These are phyloP conservation scores for Lissonota sp. DNA, from an alignment of 2,888 invertebrate species.

Conservation along the genomic window DNA sequence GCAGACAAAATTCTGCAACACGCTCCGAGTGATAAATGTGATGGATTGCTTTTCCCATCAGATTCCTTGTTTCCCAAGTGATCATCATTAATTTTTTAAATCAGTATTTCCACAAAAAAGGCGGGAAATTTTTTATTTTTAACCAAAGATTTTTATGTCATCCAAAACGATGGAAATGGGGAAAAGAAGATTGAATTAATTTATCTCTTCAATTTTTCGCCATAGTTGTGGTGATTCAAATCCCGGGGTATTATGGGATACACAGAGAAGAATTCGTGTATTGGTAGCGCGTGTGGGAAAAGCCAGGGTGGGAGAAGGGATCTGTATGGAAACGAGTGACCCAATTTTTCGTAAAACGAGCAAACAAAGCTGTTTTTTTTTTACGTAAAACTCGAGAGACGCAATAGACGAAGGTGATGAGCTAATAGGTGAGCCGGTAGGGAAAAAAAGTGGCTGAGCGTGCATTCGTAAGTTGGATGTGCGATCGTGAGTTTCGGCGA, in stretches of 20 bases:
- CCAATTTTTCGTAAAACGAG: constrained; percentile 61
- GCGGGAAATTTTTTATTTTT: too few relatives aligned
- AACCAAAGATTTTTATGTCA: too few relatives aligned
- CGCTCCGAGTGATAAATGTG: constrained; percentile 5
- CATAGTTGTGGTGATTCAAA: too few relatives aligned
- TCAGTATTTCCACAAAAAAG: too few relatives aligned
- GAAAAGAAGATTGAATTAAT: too few relatives aligned
- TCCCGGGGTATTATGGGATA: too few relatives aligned
- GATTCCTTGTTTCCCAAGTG: too few relatives aligned
- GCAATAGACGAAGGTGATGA: not conserved
- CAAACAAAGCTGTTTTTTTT: constrained; percentile 64
- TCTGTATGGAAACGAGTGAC: constrained; percentile 53
- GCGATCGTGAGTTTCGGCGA: constrained; percentile 30
- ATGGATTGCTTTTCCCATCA: not conserved
- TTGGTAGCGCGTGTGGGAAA: constrained; percentile 6
- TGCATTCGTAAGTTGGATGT: constrained; percentile 35
- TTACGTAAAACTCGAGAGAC: constrained; percentile 54
- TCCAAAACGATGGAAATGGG: too few relatives aligned
- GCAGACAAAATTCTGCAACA: not conserved
- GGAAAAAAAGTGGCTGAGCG: constrained; percentile 16
- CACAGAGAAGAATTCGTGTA: not conserved
- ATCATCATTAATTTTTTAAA: too few relatives aligned
- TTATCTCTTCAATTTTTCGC: too few relatives aligned
- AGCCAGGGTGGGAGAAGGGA: constrained; percentile 1
- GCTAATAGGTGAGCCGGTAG: not conserved